Conservation (phyloP, 2,113 vertebrate genomes). For the Eonycteris spelaea region DNA sequence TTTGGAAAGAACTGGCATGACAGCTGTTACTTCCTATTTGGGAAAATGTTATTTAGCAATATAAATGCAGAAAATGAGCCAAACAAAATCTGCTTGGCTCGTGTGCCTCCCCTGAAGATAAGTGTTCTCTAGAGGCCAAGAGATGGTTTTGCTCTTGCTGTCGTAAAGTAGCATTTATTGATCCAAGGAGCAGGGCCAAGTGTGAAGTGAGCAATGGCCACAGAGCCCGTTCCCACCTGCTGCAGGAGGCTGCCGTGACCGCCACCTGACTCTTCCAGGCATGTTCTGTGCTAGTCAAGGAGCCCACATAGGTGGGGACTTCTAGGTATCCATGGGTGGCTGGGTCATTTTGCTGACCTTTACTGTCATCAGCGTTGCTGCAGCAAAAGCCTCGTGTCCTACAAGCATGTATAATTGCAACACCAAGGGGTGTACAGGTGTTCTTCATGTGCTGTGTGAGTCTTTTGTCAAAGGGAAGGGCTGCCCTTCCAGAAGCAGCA, state of each 20-base stretch:
- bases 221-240: no score
- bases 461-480: neutral
- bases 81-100: neutral
- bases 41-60: slow-evolving; percentile 21
- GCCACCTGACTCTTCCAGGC: neutral
- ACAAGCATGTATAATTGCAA: neutral
- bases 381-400: neutral
- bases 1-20: neutral
- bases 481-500: neutral
- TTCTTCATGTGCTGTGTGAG: neutral
- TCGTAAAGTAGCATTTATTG: neutral
- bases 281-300: neutral
- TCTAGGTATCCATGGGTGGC: neutral
- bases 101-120: neutral
- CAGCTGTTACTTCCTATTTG: neutral
- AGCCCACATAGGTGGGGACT: neutral
- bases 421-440: neutral
- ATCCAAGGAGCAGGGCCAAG: neutral
- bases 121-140: neutral
- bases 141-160: neutral
- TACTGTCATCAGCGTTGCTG: neutral
- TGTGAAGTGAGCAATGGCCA: neutral
- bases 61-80: neutral
- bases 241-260: neutral
- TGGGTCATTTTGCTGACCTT: neutral